Evolutionary conservation across 1,140 invertebrate genomes (phyloP), one percentile per base, ranked within the genome.

Genomic region (Hycleus cichorii): DNA sequence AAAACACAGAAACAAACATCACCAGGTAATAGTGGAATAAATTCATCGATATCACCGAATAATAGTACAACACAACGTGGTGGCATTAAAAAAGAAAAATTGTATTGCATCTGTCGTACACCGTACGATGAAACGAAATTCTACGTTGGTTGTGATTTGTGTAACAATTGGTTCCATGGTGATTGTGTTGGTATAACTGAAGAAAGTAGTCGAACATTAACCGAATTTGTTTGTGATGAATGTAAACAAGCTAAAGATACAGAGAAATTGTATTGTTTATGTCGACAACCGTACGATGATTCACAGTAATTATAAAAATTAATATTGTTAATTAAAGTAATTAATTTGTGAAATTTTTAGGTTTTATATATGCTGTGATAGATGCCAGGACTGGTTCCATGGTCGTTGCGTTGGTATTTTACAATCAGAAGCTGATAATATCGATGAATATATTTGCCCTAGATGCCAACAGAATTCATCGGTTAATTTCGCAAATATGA

Each of bases 381-480:
- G 88, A 49, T 99, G 97, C 77, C 92, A 98, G 75, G 94, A 97
- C 75, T 99, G 97, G 97, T 98, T 98, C 77, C 97, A 99, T 74
- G 95, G 95, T 3, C 81, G 91, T 49, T 99, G 97, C 75, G 95
- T 99, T 6, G 95, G 95, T 8, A 94, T 98, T 67, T 77, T 97
- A 32, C 92, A 95, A 72, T 89, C 87, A 3, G 94, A 97, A 74
- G 94, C 93, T 4, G 92, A 95, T 69, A 88, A 89, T 67, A 95
- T 98, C 61, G 93, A 96, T 67, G 93, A 94, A 66, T 99, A 98
- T 69, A 85, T 95, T 59, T 99, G 96, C 80, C 94, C 95, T 0
- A 91, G 90, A 71, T 99, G 96, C 77, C 89, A 95, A 70, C 82
- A 86, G 54, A 90, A 93, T 74, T 91, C 86, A 58, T 86, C 84